A percentile compares a stretch with the other conserved stretches of the same genome.
These are phyloP conservation scores for Rambutsinella grinnellia DNA, from an alignment of 2,888 invertebrate genomes.

Conservation along the genomic window DNA sequence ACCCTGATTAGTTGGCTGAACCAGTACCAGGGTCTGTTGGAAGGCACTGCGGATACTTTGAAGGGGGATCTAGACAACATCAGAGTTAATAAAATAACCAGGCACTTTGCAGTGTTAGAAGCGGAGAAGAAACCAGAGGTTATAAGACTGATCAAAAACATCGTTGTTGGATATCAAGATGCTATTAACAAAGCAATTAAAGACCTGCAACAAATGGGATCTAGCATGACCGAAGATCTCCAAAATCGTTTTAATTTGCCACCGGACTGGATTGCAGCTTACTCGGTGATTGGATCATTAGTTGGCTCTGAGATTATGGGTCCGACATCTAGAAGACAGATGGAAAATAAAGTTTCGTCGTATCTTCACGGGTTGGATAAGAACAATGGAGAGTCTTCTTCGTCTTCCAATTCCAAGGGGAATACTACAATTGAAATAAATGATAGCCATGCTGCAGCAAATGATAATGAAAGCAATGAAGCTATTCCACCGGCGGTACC, in stretches of 20 bases:
- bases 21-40: constrained; percentile 5
- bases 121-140: constrained; percentile 22
- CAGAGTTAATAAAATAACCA: constrained; percentile 1
- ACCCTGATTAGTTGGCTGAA: constrained; percentile 9
- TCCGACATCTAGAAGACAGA: constrained; percentile 3
- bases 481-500: too few species aligned
- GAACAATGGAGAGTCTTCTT: not conserved
- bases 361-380: not conserved
- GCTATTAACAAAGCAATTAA: constrained; percentile 18
- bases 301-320: constrained; percentile 25
- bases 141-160: constrained; percentile 14
- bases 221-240: constrained; percentile 27
- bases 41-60: constrained; percentile 17
- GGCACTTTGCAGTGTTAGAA: not conserved
- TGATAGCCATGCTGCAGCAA: not conserved
- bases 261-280: constrained; percentile 25
- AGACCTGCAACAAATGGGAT: constrained; percentile 12
- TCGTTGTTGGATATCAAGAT: constrained; percentile 26
- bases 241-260: constrained; percentile 17
- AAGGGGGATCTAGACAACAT: constrained; percentile 30
- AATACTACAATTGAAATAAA: not conserved
- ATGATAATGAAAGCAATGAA: not conserved
- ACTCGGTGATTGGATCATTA: not conserved
- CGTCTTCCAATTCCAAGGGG: too few species aligned
- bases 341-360: constrained; percentile 9